Conservation (phyloP, 2,888 invertebrate genomes). For the Seira ritae region DNA sequence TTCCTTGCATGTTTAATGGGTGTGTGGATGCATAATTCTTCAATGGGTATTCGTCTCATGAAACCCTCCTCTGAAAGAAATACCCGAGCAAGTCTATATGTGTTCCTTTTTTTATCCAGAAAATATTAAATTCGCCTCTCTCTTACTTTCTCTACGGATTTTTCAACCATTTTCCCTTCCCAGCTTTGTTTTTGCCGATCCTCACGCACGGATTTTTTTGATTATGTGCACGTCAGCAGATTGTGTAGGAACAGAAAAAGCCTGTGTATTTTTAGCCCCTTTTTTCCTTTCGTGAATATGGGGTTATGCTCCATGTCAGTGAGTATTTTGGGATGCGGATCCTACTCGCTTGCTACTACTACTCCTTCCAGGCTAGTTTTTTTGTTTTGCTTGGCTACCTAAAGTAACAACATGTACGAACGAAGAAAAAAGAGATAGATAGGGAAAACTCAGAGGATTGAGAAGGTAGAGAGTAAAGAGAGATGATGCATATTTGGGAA, state of each 20-base stretch:
- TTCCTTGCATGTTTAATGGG: neutral
- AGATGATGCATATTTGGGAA: constrained; percentile 18
- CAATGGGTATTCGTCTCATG: constrained; percentile 60
- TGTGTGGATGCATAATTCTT: constrained; percentile 57
- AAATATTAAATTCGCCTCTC: neutral
- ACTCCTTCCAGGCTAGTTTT: no score
- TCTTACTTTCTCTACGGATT: constrained; percentile 7
- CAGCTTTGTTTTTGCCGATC: constrained; percentile 13
- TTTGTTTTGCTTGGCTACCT: constrained; percentile 37
- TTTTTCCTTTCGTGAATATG: neutral
- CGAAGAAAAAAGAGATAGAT: constrained; percentile 10
- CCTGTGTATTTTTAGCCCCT: constrained; percentile 1
- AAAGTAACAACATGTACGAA: constrained; percentile 24
- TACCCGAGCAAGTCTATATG: neutral
- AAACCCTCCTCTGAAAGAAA: constrained; percentile 1
- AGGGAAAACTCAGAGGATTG: neutral
- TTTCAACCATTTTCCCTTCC: neutral
- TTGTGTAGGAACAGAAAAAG: constrained; percentile 7
- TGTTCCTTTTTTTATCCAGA: neutral
- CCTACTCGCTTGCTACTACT: no score
- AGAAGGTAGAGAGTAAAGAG: constrained; percentile 8
- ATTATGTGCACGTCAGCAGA: constrained; percentile 18
- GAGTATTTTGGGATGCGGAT: constrained; percentile 19
- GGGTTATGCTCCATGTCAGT: constrained; percentile 15
- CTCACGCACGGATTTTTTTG: constrained; percentile 40